Evolutionary conservation across 1,140 invertebrate species (phyloP).

Genomic region (Philotrypesis tridentata): DNA sequence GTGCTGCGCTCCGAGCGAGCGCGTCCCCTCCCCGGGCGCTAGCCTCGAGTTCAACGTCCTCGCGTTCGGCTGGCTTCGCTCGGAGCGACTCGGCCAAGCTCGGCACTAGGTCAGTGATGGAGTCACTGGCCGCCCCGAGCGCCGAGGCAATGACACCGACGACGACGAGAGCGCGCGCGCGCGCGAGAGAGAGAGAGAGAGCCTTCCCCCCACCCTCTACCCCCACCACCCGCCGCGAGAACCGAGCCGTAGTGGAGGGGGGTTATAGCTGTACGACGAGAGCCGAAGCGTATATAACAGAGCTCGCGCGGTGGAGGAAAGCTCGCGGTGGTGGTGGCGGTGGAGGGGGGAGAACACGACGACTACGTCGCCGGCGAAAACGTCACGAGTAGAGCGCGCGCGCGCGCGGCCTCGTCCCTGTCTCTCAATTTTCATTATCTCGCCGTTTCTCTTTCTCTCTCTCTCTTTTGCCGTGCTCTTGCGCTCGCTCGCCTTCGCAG

Average conservation of each 20-base stretch:
- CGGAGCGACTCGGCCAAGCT: conserved; percentile 58
- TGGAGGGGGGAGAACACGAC: background rate
- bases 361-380: conserved; percentile 28
- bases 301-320: conserved; percentile 10
- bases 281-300: no score
- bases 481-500: background rate
- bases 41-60: conserved; percentile 67
- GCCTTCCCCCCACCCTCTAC: conserved; percentile 32
- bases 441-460: conserved; percentile 14
- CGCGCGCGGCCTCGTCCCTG: conserved; percentile 52
- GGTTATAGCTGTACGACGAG: conserved; percentile 14
- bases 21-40: conserved; percentile 58
- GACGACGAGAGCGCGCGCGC: conserved; percentile 57
- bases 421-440: conserved; percentile 26
- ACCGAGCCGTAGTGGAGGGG: no score
- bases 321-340: background rate
- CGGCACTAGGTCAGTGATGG: conserved; percentile 75
- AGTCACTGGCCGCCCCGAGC: conserved; percentile 74
- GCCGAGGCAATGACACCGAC: conserved; percentile 74
- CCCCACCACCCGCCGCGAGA: background rate
- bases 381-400: conserved; percentile 44
- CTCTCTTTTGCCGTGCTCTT: background rate
- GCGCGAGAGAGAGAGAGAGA: no score
- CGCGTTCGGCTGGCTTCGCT: conserved; percentile 60
- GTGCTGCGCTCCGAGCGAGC: conserved; percentile 51